A percentile compares a stretch with the other conserved stretches of the same genome.
Evolutionary conservation across 2,888 invertebrate genomes (phyloP).

Genomic region (Chydorus sphaericus): DNA sequence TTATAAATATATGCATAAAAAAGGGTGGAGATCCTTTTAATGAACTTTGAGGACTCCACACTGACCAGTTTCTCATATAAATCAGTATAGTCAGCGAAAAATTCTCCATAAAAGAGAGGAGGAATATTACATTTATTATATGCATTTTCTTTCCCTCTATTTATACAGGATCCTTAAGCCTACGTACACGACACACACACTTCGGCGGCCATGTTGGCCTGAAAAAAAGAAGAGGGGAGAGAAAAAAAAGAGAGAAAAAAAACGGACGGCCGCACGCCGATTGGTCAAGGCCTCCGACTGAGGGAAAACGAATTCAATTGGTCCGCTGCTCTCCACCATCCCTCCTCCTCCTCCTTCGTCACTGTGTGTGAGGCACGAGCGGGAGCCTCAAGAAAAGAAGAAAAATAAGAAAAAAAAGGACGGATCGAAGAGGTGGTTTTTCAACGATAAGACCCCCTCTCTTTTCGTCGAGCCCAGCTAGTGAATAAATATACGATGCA

Average conservation of each 20-base stretch:
- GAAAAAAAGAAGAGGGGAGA: neutral
- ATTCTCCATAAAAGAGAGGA: no score
- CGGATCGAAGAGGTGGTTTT: neutral
- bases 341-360: neutral
- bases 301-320: slow-evolving; percentile 5
- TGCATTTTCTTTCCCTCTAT: neutral
- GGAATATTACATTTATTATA: no score
- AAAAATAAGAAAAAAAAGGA: slow-evolving; percentile 3
- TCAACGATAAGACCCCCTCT: slow-evolving; percentile 3
- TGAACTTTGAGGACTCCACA: neutral
- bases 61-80: no score
- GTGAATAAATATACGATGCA: no score
- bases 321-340: neutral
- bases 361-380: neutral
- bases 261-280: slow-evolving; percentile 3
- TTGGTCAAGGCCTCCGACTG: neutral
- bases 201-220: slow-evolving; percentile 6
- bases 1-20: no score
- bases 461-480: no score
- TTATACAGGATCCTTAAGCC: neutral
- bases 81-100: no score
- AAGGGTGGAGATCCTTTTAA: neutral
- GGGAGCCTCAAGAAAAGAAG: neutral
- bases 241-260: neutral
- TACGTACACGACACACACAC: neutral